Evolutionary conservation across 1,140 invertebrate species (phyloP).

Genomic region (Leptinotarsa lineolata): DNA sequence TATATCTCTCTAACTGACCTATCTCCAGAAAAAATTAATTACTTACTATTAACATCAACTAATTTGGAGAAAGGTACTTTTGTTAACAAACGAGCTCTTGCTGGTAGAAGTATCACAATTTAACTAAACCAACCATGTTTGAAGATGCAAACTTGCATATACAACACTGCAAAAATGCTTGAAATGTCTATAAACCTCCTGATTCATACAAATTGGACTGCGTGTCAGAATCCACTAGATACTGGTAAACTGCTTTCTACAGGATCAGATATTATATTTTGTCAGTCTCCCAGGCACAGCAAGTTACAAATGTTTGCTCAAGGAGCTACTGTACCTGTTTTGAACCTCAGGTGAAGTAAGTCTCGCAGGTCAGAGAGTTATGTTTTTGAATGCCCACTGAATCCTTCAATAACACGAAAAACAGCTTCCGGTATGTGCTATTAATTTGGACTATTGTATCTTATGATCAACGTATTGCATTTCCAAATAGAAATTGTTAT

Average conservation of each 20-base stretch:
- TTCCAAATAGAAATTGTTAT: too few relatives aligned
- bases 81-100: background rate
- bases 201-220: background rate
- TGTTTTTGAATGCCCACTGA: too few relatives aligned
- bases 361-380: background rate
- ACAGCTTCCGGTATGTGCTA: too few relatives aligned
- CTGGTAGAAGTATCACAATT: conserved; percentile 10
- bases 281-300: conserved; percentile 16
- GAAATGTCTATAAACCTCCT: conserved; percentile 13
- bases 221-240: conserved; percentile 5
- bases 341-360: conserved; percentile 13
- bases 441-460: too few relatives aligned
- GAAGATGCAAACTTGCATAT: conserved; percentile 13
- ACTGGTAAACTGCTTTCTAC: conserved; percentile 1
- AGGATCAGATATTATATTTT: conserved; percentile 15
- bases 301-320: conserved; percentile 8
- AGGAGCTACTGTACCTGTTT: conserved; percentile 17
- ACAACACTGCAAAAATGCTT: conserved; percentile 9
- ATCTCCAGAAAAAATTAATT: conserved; percentile 17
- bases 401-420: too few relatives aligned
- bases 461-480: too few relatives aligned
- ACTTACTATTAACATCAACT: conserved; percentile 8
- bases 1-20: conserved; percentile 12
- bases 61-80: background rate
- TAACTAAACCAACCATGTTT: conserved; percentile 11